Conservation (phyloP, 2,797 vertebrate species). For the Todus mexicanus region DNA sequence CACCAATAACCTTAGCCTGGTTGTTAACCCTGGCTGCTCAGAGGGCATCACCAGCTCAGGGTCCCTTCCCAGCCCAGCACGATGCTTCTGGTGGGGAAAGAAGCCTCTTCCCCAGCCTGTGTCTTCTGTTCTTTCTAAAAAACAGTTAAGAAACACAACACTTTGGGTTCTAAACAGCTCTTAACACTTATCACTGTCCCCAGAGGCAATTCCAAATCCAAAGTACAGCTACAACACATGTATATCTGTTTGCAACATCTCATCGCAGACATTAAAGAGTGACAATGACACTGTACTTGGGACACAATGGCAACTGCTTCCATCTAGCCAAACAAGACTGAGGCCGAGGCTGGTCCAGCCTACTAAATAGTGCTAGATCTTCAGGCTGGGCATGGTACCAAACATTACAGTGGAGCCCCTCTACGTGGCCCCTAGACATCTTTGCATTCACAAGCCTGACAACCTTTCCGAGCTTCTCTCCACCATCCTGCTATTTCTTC, state of each 20-base stretch:
- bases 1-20: background rate
- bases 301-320: conserved; percentile 21
- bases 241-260: conserved; percentile 33
- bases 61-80: background rate
- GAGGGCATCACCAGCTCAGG: background rate
- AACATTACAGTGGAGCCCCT: conserved; percentile 16
- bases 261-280: conserved; percentile 25
- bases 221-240: background rate
- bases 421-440: background rate
- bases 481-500: background rate
- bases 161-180: background rate
- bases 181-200: background rate
- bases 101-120: background rate
- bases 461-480: conserved; percentile 32
- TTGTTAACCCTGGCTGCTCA: background rate
- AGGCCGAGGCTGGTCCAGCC: conserved; percentile 19
- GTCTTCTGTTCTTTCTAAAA: background rate
- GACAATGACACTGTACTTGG: background rate
- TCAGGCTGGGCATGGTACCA: conserved; percentile 41
- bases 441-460: background rate
- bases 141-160: background rate
- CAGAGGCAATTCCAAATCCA: background rate
- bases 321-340: background rate
- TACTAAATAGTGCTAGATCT: conserved; percentile 13
- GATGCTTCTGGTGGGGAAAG: background rate